Base-by-base conservation (phyloP, 1,140 invertebrate genomes). In the Centruroides sculpturatus region DNA sequence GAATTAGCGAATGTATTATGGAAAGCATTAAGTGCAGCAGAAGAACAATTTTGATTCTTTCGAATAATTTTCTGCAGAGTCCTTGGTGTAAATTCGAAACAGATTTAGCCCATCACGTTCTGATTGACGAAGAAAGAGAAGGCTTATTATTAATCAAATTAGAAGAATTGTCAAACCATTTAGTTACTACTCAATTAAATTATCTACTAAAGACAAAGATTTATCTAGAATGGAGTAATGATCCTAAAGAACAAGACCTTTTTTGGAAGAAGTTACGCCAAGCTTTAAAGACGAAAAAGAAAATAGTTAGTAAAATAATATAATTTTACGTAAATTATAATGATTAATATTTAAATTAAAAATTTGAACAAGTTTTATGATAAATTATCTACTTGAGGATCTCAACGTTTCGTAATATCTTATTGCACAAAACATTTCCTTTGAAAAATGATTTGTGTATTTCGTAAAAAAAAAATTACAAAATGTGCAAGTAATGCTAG, bases 1-100 rank as follows among this genome's bases (percentile, higher is more conserved):
- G 79, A 51, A 82, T 83, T 56, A 79, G 78, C 0, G 80, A 83
- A 64, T 77, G 76, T 61, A 79, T 85, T 57, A 68, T 81, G n/a
- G 75, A 75, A 61, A 77, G 78, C 65, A 78, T 84, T 47, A 75
- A 78, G 35, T 72, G 76, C 54, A 83, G 81, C 68, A 75, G 79
- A 54, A 80, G 79, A 69, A 79, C 80, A 12, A 71, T 85, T 52
- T 71, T 84, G 13, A 71, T 84, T 13, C 74, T 84, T 35, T 83
- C 81, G 58, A 76, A 82, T 66, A 75, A 76, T 59, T 85, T 84
- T 68, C 75, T 80, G 0, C 76, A 77, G 64, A 84, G 81, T 48
- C 78, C 82, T 47, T 85, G 82, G 82, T 84, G 82, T 68, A 79
- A 98, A 98, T 82, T 81, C 76, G 82, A 85, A 69, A 79, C 80